Evolutionary conservation across 1,140 invertebrate genomes (phyloP), one percentile per base, ranked within the genome.

Genomic region (Drosophila sturtevanti): DNA sequence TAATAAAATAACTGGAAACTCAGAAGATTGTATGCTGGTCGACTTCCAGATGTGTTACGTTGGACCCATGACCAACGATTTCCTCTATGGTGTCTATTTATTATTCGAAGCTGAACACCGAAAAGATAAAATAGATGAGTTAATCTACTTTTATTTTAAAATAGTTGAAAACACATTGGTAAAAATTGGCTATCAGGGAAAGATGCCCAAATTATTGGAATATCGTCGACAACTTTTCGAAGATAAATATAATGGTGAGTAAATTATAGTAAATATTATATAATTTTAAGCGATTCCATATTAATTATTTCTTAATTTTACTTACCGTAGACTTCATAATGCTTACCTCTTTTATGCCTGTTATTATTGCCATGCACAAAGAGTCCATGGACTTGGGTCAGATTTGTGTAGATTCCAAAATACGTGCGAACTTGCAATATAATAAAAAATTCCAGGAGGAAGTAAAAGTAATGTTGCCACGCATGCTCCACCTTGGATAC

Each of bases 21-120:
- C 63, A 3, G 73, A 74, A 16, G 76, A 90, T 2, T 62, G 84
- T 1, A 82, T 90, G 72, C 61, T 90, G 10, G 10, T 90, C 2
- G 89, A 90, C n/a, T 90, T 86, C 14, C 89, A 90, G 35, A 18
- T 82, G 16, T 38, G 68, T 37, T 76, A 82, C 59, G 14, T 89
- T n/a, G 70, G 60, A 2, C 76, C 84, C 2, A 59, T 73, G 18
- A 58, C 71, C 1, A 38, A 55, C 9, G 89, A 90, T 37, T 22
- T 90, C 2, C 60, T 63, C 5, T 90, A 90, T 55, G 76, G 84
- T 0, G 44, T 80, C 0, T 90, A 78, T 63, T 62, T 76, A 72
- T 12, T 90, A 10, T 21, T 90, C 14, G 62, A 60, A 11, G 34
- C 67, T 0, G 56, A 85, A 7, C 63, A 79, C 10, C 72, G 89